Percentiles rank a stretch among this genome's conserved stretches.
These are phyloP conservation scores for Serripes groenlandicus DNA, from an alignment of 2,888 invertebrate species.

Conservation along the genomic window DNA sequence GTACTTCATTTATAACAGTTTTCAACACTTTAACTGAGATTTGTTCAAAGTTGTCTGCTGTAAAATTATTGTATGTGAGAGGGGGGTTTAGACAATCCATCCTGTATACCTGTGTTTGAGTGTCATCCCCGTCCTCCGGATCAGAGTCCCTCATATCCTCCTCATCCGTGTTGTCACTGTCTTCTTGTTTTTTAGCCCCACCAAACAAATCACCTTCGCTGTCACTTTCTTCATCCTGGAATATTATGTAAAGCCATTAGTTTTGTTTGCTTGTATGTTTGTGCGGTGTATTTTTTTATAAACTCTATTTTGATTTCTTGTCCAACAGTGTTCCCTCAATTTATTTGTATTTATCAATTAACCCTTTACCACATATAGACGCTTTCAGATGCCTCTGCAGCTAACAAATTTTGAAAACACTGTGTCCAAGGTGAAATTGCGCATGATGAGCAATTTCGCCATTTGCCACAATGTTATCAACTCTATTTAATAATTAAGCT, in stretches of 20 bases:
- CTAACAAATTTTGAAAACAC: too few species aligned
- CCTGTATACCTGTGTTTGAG: neutral
- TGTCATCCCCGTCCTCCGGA: neutral
- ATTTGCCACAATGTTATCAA: too few species aligned
- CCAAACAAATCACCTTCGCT: constrained; percentile 74
- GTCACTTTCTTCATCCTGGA: constrained; percentile 62
- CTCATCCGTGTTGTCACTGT: constrained; percentile 51
- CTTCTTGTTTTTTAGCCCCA: constrained; percentile 53
- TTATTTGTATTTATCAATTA: neutral
- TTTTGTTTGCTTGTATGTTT: too few species aligned
- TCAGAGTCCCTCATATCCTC: constrained; percentile 54
- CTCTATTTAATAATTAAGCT: too few species aligned
- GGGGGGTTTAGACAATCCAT: neutral
- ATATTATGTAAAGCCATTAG: too few species aligned
- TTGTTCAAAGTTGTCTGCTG: neutral
- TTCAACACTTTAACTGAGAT: neutral
- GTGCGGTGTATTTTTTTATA: too few species aligned
- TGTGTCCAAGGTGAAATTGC: too few species aligned
- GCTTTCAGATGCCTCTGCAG: too few species aligned
- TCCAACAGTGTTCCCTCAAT: neutral
- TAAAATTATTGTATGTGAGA: neutral
- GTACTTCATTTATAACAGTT: neutral
- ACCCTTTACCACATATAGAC: neutral
- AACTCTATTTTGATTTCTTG: too few species aligned
- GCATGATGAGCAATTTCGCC: too few species aligned